Conservation (phyloP, 2,888 invertebrate species). For the Augiades crinisus region DNA sequence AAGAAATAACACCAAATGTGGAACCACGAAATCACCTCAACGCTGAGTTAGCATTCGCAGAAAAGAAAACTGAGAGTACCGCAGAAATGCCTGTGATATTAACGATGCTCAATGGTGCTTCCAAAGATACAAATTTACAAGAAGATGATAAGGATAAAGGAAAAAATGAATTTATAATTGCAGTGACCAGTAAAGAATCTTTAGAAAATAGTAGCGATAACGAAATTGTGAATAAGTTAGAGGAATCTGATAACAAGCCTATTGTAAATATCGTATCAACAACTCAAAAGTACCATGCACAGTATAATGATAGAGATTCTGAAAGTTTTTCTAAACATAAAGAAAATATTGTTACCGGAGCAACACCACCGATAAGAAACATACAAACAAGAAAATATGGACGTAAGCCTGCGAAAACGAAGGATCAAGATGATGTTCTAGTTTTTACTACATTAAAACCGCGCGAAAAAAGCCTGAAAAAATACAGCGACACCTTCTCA, state of each 20-base stretch:
- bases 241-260: slow-evolving; percentile 49
- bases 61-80: slow-evolving; percentile 50
- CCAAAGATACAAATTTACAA: slow-evolving; percentile 37
- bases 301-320: slow-evolving; percentile 53
- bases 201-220: slow-evolving; percentile 51
- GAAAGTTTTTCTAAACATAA: slow-evolving; percentile 38
- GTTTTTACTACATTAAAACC: slow-evolving; percentile 45
- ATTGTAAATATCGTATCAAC: slow-evolving; percentile 43
- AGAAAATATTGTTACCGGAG: slow-evolving; percentile 41
- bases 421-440: slow-evolving; percentile 41
- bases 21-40: slow-evolving; percentile 36
- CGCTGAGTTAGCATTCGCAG: slow-evolving; percentile 34
- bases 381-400: slow-evolving; percentile 61
- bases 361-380: slow-evolving; percentile 60
- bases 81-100: slow-evolving; percentile 59
- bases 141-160: slow-evolving; percentile 39
- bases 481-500: slow-evolving; percentile 61
- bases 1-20: slow-evolving; percentile 40
- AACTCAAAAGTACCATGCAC: slow-evolving; percentile 65
- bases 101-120: slow-evolving; percentile 50
- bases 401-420: slow-evolving; percentile 46
- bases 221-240: slow-evolving; percentile 45
- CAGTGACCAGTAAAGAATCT: slow-evolving; percentile 63
- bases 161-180: slow-evolving; percentile 54
- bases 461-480: slow-evolving; percentile 53